A percentile compares a stretch with the other conserved stretches of the same genome.
Conservation (phyloP, 2,797 vertebrate species). For the Syngnathus rostellatus region DNA sequence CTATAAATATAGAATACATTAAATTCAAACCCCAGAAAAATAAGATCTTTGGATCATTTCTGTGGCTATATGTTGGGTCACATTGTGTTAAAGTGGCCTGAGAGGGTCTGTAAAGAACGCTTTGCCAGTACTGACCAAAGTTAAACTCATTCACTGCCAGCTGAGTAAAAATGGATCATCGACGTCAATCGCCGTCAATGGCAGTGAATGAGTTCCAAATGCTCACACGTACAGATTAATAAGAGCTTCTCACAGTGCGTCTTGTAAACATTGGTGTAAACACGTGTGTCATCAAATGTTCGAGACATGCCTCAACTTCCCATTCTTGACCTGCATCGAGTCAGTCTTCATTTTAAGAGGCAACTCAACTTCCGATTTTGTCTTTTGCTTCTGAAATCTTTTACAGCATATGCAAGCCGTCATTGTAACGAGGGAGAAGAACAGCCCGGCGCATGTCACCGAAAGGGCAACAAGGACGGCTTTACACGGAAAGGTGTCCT, state of each 20-base stretch:
- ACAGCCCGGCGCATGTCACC: constrained; percentile 79
- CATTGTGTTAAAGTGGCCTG: neutral
- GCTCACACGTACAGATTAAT: neutral
- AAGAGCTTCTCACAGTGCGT: neutral
- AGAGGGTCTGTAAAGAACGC: too few relatives aligned
- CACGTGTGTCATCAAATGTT: constrained; percentile 77
- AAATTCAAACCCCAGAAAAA: neutral
- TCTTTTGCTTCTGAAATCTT: constrained; percentile 76
- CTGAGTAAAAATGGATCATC: too few relatives aligned
- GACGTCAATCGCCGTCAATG: too few relatives aligned
- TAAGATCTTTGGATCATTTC: neutral
- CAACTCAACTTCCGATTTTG: constrained; percentile 80
- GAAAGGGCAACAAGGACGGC: constrained; percentile 82
- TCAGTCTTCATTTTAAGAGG: constrained; percentile 85
- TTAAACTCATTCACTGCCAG: too few relatives aligned
- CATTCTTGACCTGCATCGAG: constrained; percentile 71
- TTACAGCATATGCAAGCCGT: constrained; percentile 84
- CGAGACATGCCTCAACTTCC: constrained; percentile 84
- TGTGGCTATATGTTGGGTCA: neutral
- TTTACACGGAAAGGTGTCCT: constrained; percentile 77
- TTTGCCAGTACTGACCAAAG: too few relatives aligned
- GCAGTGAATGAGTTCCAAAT: neutral
- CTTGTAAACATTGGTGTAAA: constrained; percentile 45
- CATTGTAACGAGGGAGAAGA: constrained; percentile 79
- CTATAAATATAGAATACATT: neutral